phyloP scores from a whole-genome alignment of 2,888 invertebrate genomes.

The Cataglyphis rosenhaueri region DNA sequence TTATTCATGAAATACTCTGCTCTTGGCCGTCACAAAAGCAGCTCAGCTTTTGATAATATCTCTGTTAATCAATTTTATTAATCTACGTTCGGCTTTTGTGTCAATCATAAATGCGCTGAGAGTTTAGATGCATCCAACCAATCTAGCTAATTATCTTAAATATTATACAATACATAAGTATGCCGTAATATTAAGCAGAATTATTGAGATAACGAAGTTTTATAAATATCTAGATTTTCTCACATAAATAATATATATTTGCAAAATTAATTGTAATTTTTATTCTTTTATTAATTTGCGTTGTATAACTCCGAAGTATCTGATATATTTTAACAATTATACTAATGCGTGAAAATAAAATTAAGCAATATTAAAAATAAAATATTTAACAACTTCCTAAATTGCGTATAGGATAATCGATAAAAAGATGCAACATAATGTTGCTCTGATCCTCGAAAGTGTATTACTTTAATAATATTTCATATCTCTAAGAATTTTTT shows the following conservation, averaged over 20 bases:
- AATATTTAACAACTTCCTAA: not conserved
- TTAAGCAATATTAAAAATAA: not conserved
- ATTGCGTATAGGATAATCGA: slow-evolving; percentile 15
- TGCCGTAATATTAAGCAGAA: not conserved
- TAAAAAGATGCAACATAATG: slow-evolving; percentile 3
- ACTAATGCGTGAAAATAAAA: not conserved
- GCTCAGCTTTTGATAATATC: slow-evolving; percentile 50
- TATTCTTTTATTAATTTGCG: not conserved
- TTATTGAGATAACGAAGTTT: not conserved
- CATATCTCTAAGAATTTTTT: slow-evolving; percentile 40
- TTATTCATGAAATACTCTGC: slow-evolving; percentile 61
- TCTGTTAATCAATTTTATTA: slow-evolving; percentile 29
- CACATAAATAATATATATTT: not conserved
- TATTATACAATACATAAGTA: not conserved
- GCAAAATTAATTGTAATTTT: not conserved
- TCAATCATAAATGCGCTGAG: slow-evolving; percentile 4
- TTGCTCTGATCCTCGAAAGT: not conserved
- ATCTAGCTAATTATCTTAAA: slow-evolving; percentile 1
- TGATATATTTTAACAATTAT: not conserved
- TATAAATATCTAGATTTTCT: not conserved
- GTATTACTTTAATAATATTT: slow-evolving; percentile 47
- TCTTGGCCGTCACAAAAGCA: slow-evolving; percentile 46
- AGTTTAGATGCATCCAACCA: not conserved
- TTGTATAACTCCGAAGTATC: not conserved
- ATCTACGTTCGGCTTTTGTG: slow-evolving; percentile 4